phyloP scores from a whole-genome alignment of 2,797 vertebrate species.

The Crax fasciolata region DNA sequence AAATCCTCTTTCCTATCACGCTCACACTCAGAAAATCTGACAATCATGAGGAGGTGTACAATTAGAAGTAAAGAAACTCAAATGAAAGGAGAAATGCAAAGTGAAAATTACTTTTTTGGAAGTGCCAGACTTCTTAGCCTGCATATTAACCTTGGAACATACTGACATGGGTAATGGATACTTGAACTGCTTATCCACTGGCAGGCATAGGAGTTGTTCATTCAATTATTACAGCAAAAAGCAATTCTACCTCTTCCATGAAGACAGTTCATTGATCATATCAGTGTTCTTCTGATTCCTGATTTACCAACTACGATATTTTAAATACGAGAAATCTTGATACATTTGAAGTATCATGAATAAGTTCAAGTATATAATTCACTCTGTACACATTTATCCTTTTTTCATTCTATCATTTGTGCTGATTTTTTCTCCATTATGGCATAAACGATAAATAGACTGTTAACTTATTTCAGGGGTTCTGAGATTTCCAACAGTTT shows the following conservation, averaged over 20 bases:
- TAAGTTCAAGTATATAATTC: not conserved
- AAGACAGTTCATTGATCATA: not conserved
- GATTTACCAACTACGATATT: not conserved
- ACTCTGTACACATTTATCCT: not conserved
- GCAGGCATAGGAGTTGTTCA: not conserved
- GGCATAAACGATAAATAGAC: not conserved
- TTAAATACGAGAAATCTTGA: not conserved
- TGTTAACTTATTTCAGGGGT: not conserved
- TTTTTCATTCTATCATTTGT: not conserved
- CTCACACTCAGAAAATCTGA: not conserved
- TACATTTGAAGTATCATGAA: not conserved
- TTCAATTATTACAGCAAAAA: constrained; percentile 7
- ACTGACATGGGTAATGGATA: not conserved
- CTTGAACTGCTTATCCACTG: not conserved
- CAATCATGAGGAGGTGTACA: not conserved
- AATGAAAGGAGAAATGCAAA: constrained; percentile 32
- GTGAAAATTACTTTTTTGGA: not conserved
- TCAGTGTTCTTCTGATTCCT: not conserved
- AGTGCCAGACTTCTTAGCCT: not conserved
- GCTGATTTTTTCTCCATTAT: not conserved
- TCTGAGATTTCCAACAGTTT: not conserved
- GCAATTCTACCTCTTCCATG: not conserved
- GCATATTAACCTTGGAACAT: not conserved
- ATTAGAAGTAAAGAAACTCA: constrained; percentile 1
- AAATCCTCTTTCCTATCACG: not conserved